Base-by-base conservation (phyloP, 1,140 invertebrate genomes). In the Drosophila watanabei region DNA sequence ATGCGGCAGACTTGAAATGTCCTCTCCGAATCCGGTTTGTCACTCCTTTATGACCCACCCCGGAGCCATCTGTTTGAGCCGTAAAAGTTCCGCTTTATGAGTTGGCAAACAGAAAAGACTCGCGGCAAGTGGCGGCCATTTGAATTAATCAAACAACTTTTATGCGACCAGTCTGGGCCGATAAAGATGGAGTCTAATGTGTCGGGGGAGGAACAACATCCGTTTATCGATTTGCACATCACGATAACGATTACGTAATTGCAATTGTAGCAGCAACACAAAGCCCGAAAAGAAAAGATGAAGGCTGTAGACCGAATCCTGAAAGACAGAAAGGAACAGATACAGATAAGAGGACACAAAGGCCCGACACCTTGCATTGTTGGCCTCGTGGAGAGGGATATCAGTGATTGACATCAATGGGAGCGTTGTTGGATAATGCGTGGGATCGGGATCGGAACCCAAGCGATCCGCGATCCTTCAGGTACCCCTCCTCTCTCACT, bases 131-230 rank as follows among this genome's bases (percentile, higher is more conserved):
- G 41, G 58, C 57, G 66, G 70, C 78, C 86, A 90, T 89, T 89
- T 73, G 81, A 90, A 85, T 90, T 88, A 90, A 90, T 73, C 80
- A 78, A 89, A 85, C 66, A 61, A 59, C 46, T 79, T 85, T 90
- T 90, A 89, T 81, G 77, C 51, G 63, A 57, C 49, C 56, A 63
- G 72, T 59, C 73, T 68, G 72, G 64, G 73, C 82, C 69, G 81
- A 75, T 88, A 85, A 85, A 79, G 61, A 59, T 75, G 39, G 39
- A 41, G 18, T 49, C 68, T 20, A n/a, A 41, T 49, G 45, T 14
- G 45, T 46, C 11, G 66, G 37, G 64, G 46, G 56, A 52, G 10
- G 14, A 10, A 33, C 45, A 39, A 84, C 80, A 83, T 88, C 85
- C 85, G 84, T 49, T 75, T 82, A 82, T 82, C 63, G 83, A 86